A percentile compares a stretch with the other conserved stretches of the same genome.
These are phyloP conservation scores for Tetramorium simillimum DNA, from an alignment of 1,140 invertebrate species.

Conservation along the genomic window DNA sequence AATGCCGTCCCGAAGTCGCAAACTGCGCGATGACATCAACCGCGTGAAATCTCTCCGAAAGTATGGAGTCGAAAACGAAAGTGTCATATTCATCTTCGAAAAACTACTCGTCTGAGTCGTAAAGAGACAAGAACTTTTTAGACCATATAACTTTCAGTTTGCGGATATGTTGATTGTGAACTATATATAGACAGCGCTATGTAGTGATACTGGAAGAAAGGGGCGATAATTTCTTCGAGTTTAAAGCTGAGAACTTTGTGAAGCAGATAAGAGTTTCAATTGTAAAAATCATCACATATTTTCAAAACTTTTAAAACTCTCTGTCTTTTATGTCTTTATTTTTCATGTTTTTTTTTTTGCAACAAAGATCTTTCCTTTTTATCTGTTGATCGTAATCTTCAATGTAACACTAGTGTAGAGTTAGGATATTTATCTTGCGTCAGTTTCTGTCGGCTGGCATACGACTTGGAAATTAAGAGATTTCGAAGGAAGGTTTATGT, in stretches of 20 bases:
- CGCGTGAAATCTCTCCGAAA: constrained; percentile 10
- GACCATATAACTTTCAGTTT: not conserved
- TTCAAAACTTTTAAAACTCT: not conserved
- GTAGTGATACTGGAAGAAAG: not conserved
- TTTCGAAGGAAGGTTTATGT: not conserved
- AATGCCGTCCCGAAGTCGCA: not conserved
- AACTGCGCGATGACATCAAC: not conserved
- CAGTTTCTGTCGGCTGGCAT: not conserved
- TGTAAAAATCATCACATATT: not conserved
- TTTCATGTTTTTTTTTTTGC: not conserved
- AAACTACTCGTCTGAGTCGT: not conserved
- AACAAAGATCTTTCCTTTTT: not conserved
- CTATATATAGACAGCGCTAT: not conserved
- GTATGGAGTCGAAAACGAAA: constrained; percentile 22
- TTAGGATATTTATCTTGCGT: not conserved
- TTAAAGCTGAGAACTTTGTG: not conserved
- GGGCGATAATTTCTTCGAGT: not conserved
- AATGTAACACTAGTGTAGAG: not conserved
- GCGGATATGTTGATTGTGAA: not conserved
- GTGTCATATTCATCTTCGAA: not conserved
- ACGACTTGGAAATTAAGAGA: constrained; percentile 25
- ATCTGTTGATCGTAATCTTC: not conserved
- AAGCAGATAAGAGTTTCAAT: not conserved
- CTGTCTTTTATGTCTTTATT: not conserved
- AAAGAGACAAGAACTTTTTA: not conserved